Conservation (phyloP, 2,888 invertebrate genomes). For the Colletes collaris region DNA sequence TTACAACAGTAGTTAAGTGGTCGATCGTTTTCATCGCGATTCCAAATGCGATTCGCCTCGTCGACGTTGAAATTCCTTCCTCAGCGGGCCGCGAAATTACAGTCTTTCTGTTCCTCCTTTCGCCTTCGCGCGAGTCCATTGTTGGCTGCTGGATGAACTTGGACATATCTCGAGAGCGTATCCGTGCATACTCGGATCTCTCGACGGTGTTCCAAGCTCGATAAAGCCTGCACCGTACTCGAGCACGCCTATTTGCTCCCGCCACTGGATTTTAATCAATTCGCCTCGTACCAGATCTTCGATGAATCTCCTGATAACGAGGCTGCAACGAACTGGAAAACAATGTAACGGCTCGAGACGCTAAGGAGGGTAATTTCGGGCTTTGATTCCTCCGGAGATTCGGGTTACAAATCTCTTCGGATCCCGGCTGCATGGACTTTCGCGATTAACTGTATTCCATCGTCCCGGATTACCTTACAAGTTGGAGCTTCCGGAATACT, state of each 20-base stretch:
- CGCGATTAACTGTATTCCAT: no score
- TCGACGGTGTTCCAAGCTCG: conserved; percentile 53
- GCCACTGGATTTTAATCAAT: conserved; percentile 57
- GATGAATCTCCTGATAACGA: conserved; percentile 35
- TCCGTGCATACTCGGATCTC: conserved; percentile 51
- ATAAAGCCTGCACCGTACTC: conserved; percentile 52
- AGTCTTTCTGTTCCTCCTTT: conserved; percentile 2
- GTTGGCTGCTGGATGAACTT: conserved; percentile 24
- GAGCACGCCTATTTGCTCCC: conserved; percentile 49
- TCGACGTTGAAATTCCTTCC: neutral
- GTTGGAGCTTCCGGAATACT: no score
- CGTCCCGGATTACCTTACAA: no score
- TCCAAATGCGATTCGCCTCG: conserved; percentile 7
- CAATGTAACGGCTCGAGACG: neutral
- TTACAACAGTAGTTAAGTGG: neutral
- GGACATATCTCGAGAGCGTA: conserved; percentile 4
- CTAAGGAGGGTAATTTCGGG: neutral
- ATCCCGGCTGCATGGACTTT: neutral
- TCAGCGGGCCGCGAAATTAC: conserved; percentile 19
- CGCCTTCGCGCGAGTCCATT: conserved; percentile 8
- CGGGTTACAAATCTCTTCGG: neutral
- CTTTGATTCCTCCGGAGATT: neutral
- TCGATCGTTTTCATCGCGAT: conserved; percentile 8
- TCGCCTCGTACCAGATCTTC: conserved; percentile 35
- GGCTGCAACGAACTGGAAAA: neutral